Evolutionary conservation across 2,888 invertebrate species (phyloP).

Genomic region (Schizaphis graminum): DNA sequence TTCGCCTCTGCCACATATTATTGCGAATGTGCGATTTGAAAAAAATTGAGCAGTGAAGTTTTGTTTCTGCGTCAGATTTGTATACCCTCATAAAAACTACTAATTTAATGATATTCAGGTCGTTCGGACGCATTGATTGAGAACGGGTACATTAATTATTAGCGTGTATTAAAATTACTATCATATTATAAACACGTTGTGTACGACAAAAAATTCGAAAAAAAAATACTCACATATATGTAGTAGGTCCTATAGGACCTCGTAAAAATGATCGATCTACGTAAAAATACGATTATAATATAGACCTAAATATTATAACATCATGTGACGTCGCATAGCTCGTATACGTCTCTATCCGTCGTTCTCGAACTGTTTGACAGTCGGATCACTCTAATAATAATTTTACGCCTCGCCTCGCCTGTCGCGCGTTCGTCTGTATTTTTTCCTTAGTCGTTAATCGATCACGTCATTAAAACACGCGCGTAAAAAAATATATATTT

Average conservation of each 20-base stretch:
- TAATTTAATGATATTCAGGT: conserved; percentile 25
- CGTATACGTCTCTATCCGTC: neutral
- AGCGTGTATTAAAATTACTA: neutral
- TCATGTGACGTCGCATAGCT: neutral
- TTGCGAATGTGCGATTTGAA: neutral
- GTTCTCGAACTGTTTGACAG: conserved; percentile 15
- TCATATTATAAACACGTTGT: neutral
- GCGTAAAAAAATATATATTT: neutral
- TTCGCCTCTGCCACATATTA: neutral
- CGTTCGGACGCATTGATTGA: conserved; percentile 37
- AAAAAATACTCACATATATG: too few relatives aligned
- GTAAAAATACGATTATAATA: neutral
- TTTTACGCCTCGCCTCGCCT: conserved; percentile 33
- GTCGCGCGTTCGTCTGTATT: neutral
- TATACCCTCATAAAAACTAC: neutral
- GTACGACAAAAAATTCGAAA: neutral
- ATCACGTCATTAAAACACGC: conserved; percentile 26
- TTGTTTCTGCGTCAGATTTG: neutral
- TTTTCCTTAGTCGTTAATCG: conserved; percentile 16
- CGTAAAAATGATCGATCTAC: neutral
- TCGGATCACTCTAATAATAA: conserved; percentile 4
- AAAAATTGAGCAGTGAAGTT: neutral
- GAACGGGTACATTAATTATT: neutral
- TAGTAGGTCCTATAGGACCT: too few relatives aligned
- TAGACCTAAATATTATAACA: neutral